These are phyloP conservation scores for Metridium senile DNA, from an alignment of 92 coral and sea anemone genomes.

Conservation along the genomic window DNA sequence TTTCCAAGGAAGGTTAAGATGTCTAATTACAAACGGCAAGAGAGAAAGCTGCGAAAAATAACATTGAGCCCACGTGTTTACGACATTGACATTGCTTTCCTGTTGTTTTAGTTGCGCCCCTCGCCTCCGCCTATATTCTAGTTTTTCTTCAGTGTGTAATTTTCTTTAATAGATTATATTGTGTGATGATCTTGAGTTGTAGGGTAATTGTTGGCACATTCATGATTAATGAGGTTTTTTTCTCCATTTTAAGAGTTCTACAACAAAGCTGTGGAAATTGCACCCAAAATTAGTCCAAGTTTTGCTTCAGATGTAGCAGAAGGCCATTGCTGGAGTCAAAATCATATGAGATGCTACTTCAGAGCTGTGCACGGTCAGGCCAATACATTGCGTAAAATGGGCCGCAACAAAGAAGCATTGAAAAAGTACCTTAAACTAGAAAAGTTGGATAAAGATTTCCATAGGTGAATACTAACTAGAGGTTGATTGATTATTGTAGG, in stretches of 20 bases:
- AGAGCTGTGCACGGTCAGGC: constrained; percentile 82
- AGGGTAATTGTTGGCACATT: too few species aligned
- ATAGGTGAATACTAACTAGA: constrained; percentile 34
- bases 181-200: too few species aligned
- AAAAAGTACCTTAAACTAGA: constrained; percentile 61
- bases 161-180: too few species aligned
- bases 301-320: constrained; percentile 47
- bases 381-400: constrained; percentile 73
- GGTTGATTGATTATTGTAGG: too few species aligned
- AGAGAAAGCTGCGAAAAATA: too few species aligned
- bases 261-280: constrained; percentile 69
- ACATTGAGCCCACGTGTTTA: too few species aligned
- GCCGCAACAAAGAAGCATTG: constrained; percentile 56
- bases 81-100: too few species aligned
- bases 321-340: constrained; percentile 59
- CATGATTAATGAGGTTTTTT: not conserved
- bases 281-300: constrained; percentile 50
- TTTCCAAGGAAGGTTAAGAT: too few species aligned
- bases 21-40: too few species aligned
- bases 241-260: constrained; percentile 43
- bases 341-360: constrained; percentile 70
- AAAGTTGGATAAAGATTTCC: constrained; percentile 57
- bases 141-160: too few species aligned
- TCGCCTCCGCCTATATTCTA: too few species aligned
- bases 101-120: too few species aligned